Conservation (phyloP, 2,888 invertebrate genomes). For the Nomada lathburiana region DNA sequence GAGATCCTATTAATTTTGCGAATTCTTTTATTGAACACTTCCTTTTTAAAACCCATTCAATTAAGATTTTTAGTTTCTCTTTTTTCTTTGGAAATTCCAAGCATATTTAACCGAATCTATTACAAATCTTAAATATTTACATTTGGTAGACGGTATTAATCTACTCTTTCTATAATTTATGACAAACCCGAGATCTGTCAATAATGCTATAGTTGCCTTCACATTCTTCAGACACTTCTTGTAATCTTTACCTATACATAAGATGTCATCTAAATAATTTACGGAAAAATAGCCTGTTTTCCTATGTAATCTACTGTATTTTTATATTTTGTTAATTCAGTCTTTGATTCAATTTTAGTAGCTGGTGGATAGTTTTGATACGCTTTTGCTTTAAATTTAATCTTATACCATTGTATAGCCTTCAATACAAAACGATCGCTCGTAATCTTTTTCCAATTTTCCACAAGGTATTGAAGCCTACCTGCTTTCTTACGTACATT, state of each 20-base stretch:
- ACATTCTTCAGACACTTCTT: conserved; percentile 1
- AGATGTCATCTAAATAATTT: conserved; percentile 9
- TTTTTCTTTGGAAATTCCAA: neutral
- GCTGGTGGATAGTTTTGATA: neutral
- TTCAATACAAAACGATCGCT: neutral
- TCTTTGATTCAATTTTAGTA: neutral
- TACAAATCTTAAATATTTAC: conserved; percentile 20
- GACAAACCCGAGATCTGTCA: conserved; percentile 12
- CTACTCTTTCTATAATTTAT: conserved; percentile 18
- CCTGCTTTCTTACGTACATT: conserved; percentile 2
- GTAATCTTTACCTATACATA: conserved; percentile 4
- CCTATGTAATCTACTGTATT: neutral
- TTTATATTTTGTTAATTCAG: neutral
- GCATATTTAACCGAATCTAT: neutral
- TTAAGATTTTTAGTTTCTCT: neutral
- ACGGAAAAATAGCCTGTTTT: neutral
- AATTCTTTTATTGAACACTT: neutral
- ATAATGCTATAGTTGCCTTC: neutral
- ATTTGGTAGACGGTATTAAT: neutral
- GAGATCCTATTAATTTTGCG: neutral
- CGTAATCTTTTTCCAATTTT: conserved; percentile 5
- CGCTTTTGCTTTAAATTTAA: neutral
- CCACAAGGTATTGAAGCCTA: neutral
- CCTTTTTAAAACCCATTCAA: conserved; percentile 4
- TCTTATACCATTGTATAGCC: neutral